These are phyloP conservation scores for Rotaria sp. DNA, from an alignment of 2,888 invertebrate genomes.

Conservation along the genomic window DNA sequence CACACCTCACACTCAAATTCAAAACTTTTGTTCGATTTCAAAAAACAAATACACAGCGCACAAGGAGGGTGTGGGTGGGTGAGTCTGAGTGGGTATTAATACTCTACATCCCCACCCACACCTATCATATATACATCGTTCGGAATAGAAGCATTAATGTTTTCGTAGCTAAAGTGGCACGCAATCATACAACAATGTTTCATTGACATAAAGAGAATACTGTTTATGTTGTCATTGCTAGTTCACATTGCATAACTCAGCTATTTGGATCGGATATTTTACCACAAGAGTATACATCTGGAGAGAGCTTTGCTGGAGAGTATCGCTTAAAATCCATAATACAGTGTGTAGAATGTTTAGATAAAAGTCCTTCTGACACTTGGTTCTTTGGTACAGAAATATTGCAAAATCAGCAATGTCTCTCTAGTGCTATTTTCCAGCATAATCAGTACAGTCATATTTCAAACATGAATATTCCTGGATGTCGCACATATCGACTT, in stretches of 20 bases:
- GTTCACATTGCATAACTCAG: not conserved
- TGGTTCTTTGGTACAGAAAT: not conserved
- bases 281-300: not conserved
- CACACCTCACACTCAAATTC: too few relatives aligned
- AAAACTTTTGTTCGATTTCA: too few relatives aligned
- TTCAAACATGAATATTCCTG: not conserved
- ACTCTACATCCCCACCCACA: too few relatives aligned
- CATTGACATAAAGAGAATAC: not conserved
- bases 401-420: not conserved
- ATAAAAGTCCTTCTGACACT: not conserved
- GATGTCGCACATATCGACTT: not conserved
- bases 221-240: not conserved
- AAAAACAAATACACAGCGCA: too few relatives aligned
- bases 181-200: not conserved
- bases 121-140: not conserved
- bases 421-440: not conserved
- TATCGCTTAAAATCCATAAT: not conserved
- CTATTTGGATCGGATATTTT: not conserved
- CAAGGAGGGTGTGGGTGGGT: too few relatives aligned
- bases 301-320: not conserved
- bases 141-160: not conserved
- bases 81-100: too few relatives aligned
- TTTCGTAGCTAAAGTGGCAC: not conserved
- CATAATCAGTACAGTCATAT: not conserved
- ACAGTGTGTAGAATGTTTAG: not conserved